phyloP scores from a whole-genome alignment of 2,113 vertebrate genomes.

The Tragelaphus buxtoni region DNA sequence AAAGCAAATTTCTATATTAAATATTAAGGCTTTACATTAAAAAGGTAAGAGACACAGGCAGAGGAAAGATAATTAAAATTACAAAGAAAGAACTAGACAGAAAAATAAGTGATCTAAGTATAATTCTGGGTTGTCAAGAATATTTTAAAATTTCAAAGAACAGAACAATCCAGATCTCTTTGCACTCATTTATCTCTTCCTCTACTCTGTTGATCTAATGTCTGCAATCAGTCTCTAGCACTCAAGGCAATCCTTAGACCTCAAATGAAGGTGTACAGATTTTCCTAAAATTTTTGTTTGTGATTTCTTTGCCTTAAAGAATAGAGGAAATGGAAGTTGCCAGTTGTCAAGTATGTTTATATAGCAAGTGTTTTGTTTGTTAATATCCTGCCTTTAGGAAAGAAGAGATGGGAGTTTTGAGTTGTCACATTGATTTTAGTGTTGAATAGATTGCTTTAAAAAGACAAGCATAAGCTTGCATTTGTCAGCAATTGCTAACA shows the following conservation, averaged over 20 bases:
- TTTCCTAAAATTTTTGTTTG: neutral
- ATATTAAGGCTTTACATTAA: constrained; percentile 23
- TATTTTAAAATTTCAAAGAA: neutral
- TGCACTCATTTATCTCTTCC: neutral
- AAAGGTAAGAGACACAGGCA: constrained; percentile 1
- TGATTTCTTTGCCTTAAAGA: constrained; percentile 12
- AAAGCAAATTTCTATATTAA: constrained; percentile 1
- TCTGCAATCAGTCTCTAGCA: neutral
- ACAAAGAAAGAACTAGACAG: neutral
- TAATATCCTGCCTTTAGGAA: constrained; percentile 6
- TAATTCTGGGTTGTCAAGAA: neutral
- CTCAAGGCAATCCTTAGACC: neutral
- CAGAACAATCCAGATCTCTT: neutral
- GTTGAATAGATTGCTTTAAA: neutral
- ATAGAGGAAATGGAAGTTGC: neutral
- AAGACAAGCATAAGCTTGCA: neutral
- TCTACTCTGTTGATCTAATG: neutral
- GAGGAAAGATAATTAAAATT: neutral
- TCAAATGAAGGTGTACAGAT: neutral
- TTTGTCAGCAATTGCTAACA: constrained; percentile 15
- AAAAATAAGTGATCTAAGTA: constrained; percentile 14
- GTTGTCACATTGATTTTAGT: constrained; percentile 17
- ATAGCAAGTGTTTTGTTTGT: neutral
- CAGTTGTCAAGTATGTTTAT: constrained; percentile 15
- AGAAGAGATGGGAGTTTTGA: neutral